Evolutionary conservation across 2,797 vertebrate genomes (phyloP), one percentile per base, ranked within the genome.

Genomic region (Falco novaeseelandiae): DNA sequence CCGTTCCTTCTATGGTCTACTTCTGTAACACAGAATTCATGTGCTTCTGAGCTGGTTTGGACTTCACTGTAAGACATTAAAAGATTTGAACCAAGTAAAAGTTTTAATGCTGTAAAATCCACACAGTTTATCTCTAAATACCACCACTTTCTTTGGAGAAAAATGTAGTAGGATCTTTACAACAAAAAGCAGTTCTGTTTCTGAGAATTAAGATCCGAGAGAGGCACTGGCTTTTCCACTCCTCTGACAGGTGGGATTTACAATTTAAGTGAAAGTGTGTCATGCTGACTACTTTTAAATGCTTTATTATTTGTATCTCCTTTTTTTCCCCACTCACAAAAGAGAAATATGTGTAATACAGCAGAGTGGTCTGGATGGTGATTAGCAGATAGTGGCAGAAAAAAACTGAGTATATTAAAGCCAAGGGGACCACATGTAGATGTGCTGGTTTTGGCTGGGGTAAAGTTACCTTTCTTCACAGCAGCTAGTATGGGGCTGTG

Each of bases 401-500:
- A 85, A 65, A 12, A 70, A 15, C 6, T 29, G 22, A 62, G 44
- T 12, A 3, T 40, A 19, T 46, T 20, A 18, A 87, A 63, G 55
- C 70, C 29, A 36, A 13, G 42, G 49, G 17, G 16, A 62, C 23
- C 0, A 0, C 4, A 12, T 63, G 21, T 12, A 29, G 46, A 9
- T 58, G 12, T 61, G 4, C 30, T 72, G 34, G 12, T 34, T 49
- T 63, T 54, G 63, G 27, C 54, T 76, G 30, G 27, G 20, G 26
- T 14, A 44, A 18, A 44, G 42, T 18, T 44, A 12, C 17, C 57
- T 58, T 57, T 42, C 58, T 42, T 77, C 34, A 3, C 0, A 14
- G 32, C 13, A 34, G 25, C 49, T 21, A 4, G 0, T 8, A 12
- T 2, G 10, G 5, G 34, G 38, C n/a, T 72, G 0, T 48, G 25